Conservation (phyloP, 2,797 vertebrate species). For the Microhierax caerulescens region DNA sequence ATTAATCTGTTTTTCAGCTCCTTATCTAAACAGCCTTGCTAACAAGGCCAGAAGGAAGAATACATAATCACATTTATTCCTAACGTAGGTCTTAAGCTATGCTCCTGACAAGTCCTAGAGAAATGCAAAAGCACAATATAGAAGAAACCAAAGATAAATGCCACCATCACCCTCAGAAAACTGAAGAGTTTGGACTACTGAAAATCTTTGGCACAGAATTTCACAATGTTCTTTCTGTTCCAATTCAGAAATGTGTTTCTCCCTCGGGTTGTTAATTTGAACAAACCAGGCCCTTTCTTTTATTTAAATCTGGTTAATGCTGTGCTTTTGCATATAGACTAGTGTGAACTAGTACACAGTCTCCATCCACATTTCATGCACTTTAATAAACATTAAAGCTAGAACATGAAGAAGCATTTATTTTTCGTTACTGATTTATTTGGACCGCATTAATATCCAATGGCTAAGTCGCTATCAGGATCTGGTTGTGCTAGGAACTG, state of each 20-base stretch:
- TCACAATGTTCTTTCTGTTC: background rate
- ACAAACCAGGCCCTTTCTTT: background rate
- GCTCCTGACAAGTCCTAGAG: background rate
- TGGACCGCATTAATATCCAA: background rate
- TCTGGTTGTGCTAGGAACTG: background rate
- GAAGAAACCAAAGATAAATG: background rate
- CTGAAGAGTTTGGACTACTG: background rate
- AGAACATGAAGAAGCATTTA: background rate
- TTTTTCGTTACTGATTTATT: background rate
- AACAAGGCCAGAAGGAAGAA: background rate
- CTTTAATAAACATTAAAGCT: background rate
- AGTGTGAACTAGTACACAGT: background rate
- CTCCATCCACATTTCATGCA: background rate
- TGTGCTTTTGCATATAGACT: background rate
- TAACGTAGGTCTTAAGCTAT: fast-evolving
- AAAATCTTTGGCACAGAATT: background rate
- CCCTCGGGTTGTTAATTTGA: background rate
- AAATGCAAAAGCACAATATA: background rate
- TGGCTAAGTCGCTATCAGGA: background rate
- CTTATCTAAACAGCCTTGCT: background rate
- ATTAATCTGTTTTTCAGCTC: background rate
- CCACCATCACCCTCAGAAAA: background rate
- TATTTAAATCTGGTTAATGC: background rate
- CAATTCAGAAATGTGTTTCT: background rate
- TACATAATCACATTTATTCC: background rate